Evolutionary conservation across 2,797 vertebrate species (phyloP), one percentile per base, ranked within the genome.

Genomic region (Arnoldichthys spilopterus): DNA sequence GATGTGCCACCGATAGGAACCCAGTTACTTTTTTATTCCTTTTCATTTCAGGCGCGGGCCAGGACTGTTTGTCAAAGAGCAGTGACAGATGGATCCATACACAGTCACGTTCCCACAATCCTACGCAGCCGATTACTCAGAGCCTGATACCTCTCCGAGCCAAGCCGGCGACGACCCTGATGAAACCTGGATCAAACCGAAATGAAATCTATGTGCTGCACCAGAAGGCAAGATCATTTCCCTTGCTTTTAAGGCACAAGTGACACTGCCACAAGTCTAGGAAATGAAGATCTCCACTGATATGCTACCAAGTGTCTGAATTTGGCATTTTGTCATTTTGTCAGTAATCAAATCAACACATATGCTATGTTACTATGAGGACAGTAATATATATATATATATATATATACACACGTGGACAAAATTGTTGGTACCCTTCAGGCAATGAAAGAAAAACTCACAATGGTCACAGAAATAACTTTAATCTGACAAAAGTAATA

Each of bases 71-170:
- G 82, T 89, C 82, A 82, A 76, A 72, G 76, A 47, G 74, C 68
- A 40, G 74, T 89, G 87, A 92, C 89, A 90, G 87, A 90, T 90
- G 85, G 87, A 74, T 82, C 79, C 79, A 79, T 74, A 78, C 62
- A 78, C 82, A 82, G 63, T 75, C 78, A 76, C 77, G 83, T 86
- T 83, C 79, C 70, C 82, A 86, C 84, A 85, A 80, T 82, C 83
- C 81, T 82, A 88, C 85, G 85, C 85, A 86, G 18, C 74, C 87
- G 86, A 89, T 90, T 90, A 91, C 82, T 83, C 77, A 76, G 40
- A 82, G 78, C 76, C 58, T 69, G 13, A 58, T 84, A 80, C 84
- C 73, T 73, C 78, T 70, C 81, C 32, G 68, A 72, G 82, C 81
- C 73, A 85, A 73, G 74, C 74, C 54, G 79, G 74, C 61, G 78